Base-by-base conservation (phyloP, 2,888 invertebrate species). In the Campaea margaritaria region DNA sequence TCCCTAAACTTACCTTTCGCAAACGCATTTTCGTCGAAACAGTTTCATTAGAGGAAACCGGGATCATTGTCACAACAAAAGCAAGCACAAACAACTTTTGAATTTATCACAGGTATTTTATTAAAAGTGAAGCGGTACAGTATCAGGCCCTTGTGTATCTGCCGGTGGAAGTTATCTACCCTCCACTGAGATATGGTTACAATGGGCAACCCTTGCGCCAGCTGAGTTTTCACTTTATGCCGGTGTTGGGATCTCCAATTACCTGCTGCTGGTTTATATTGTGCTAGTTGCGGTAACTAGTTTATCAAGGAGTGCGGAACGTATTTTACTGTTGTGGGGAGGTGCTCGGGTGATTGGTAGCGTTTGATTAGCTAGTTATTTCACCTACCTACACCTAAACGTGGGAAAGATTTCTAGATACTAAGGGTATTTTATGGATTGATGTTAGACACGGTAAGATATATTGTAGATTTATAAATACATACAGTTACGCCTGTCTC, bases 131-230 rank as follows among this genome's bases (percentile, higher is more conserved):
- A 72, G 65, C 65, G 65, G 54, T 69, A 59, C 70, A 65, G 69
- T 72, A 70, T 69, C 75, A 72, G 69, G 66, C 77, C 79, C 76
- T 73, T 66, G 74, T 75, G 75, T 75, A 75, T 78, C 78, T 78
- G 74, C 73, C 64, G 65, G 64, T 70, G 69, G 69, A 73, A 76
- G 73, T 76, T 79, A 81, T 79, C 78, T 79, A 73, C 77, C 74
- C 78, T 75, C 67, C 67, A 68, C 73, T 75, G 79, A 82, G 77
- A 80, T 82, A 82, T 78, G 72, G 76, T 73, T 70, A 81, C 76
- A 79, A 78, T 77, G 71, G 74, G 73, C 70, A 73, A 75, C 74
- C 75, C 72, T 67, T 70, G 70, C 65, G 72, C 63, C 45, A 71
- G 66, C 71, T 67, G 74, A 73, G 74, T 70, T 70, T 70, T 67